Conservation (phyloP, 2,888 invertebrate species). For the Brassicogethes aeneus region DNA sequence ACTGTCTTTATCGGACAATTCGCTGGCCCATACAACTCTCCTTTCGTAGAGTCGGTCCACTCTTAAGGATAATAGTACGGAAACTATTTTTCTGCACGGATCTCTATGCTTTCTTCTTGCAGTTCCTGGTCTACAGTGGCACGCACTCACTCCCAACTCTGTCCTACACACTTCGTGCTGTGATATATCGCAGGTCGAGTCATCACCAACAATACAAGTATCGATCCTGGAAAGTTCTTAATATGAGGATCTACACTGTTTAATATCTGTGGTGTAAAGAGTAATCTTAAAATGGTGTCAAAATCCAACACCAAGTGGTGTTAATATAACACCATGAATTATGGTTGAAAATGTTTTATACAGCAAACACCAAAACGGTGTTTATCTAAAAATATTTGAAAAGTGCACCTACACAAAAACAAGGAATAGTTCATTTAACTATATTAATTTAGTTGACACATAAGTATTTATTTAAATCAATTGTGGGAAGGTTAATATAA, state of each 20-base stretch:
- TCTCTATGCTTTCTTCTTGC: conserved; percentile 64
- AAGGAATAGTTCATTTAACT: no score
- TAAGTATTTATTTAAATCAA: no score
- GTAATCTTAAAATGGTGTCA: no score
- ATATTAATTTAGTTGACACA: no score
- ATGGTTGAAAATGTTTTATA: no score
- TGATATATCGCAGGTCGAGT: conserved; percentile 79
- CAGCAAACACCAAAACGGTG: no score
- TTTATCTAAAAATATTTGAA: no score
- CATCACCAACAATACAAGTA: conserved; percentile 89
- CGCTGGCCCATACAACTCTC: conserved; percentile 67
- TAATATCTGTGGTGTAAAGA: no score
- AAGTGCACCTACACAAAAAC: no score
- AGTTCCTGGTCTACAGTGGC: conserved; percentile 75
- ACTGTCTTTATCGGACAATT: conserved; percentile 64
- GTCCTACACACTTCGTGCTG: conserved; percentile 84
- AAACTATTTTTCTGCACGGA: conserved; percentile 68
- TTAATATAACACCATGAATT: no score
- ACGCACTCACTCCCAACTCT: conserved; percentile 79
- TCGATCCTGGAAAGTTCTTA: conserved; percentile 54
- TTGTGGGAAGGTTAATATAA: no score
- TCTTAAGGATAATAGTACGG: conserved; percentile 68
- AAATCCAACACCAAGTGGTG: no score
- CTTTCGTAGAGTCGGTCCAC: conserved; percentile 78
- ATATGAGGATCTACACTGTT: background rate